A percentile compares a stretch with the other conserved stretches of the same genome.
Conservation (phyloP, 2,888 invertebrate genomes). For the Bellardia pandia region DNA sequence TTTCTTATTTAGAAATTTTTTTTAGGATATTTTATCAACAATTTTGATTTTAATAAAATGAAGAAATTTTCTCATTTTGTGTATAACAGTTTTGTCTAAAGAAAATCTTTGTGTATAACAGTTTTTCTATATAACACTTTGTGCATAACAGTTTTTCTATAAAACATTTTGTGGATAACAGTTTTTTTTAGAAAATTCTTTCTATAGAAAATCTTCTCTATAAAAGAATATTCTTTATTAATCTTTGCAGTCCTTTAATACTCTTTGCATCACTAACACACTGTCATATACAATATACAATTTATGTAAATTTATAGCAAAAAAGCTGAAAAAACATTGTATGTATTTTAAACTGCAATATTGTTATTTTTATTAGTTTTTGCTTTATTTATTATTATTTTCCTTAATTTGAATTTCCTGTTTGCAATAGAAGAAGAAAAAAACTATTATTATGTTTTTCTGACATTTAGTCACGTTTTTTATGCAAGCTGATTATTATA, state of each 20-base stretch:
- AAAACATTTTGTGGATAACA: no score
- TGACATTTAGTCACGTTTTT: conserved; percentile 72
- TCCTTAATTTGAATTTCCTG: conserved; percentile 73
- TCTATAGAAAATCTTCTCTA: no score
- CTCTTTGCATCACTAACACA: conserved; percentile 11
- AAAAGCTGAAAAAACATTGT: conserved; percentile 35
- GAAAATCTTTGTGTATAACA: neutral
- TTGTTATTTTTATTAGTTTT: conserved; percentile 54
- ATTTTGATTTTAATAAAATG: no score
- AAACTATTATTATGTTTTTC: conserved; percentile 52
- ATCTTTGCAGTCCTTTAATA: conserved; percentile 22
- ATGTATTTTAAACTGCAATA: conserved; percentile 48
- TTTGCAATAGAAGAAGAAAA: conserved; percentile 53
- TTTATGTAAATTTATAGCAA: conserved; percentile 55
- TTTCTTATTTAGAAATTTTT: no score
- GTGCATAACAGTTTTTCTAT: no score
- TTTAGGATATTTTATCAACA: no score
- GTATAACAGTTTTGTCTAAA: no score
- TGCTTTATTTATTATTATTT: conserved; percentile 65
- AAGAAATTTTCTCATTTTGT: no score
- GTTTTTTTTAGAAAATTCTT: no score
- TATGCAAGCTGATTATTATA: conserved; percentile 40
- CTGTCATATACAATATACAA: conserved; percentile 20
- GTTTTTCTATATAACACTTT: no score
- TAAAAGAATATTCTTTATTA: neutral